Evolutionary conservation across 2,797 vertebrate species (phyloP).

Genomic region (Mormyrus hasselquistii): DNA sequence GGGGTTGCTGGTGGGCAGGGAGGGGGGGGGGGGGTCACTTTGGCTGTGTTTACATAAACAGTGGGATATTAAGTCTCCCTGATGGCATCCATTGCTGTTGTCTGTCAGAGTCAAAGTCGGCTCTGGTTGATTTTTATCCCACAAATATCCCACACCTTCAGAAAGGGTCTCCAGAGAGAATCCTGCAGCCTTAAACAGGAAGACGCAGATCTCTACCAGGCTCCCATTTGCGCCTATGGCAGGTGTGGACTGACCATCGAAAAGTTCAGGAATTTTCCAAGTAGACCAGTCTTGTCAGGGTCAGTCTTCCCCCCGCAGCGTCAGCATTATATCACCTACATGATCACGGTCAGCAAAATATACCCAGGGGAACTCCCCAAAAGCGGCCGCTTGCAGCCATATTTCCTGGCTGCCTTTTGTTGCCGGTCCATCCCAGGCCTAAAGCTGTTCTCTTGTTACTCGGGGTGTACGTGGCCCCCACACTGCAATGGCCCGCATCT

Average conservation of each 20-base stretch:
- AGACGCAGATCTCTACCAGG: neutral
- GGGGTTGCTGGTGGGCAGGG: neutral
- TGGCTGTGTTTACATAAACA: constrained; percentile 21
- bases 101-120: neutral
- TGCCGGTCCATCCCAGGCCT: neutral
- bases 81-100: neutral
- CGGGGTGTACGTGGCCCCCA: neutral
- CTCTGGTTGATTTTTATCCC: neutral
- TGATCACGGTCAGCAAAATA: neutral
- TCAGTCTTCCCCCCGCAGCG: neutral
- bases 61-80: neutral
- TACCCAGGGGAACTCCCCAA: neutral
- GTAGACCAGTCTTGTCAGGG: neutral
- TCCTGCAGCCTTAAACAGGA: neutral
- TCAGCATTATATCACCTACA: neutral
- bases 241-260: neutral
- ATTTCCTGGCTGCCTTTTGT: neutral
- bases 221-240: neutral
- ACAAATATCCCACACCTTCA: too few species aligned
- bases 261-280: neutral
- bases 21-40: neutral
- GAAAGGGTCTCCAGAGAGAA: neutral
- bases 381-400: neutral
- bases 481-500: neutral
- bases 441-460: neutral